A percentile compares a stretch with the other conserved stretches of the same genome.
These are phyloP conservation scores for Leptarthrus brevirostris DNA, from an alignment of 2,888 invertebrate genomes.

Conservation along the genomic window DNA sequence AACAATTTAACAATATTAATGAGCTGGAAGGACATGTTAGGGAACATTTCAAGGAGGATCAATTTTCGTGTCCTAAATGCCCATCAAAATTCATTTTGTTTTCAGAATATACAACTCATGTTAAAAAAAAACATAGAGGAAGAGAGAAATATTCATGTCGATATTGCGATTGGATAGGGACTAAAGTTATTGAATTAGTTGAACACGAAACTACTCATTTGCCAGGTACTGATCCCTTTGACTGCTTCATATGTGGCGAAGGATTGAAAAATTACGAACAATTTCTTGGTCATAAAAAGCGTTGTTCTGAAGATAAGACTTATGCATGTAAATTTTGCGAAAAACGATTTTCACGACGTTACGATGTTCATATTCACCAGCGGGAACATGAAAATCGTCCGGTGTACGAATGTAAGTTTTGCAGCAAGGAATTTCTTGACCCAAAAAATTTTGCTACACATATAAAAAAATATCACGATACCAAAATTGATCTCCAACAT, in stretches of 20 bases:
- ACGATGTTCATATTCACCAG: constrained; percentile 49
- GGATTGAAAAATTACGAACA: not conserved
- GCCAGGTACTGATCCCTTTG: not conserved
- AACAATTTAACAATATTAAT: not conserved
- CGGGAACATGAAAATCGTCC: constrained; percentile 42
- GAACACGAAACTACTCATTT: constrained; percentile 42
- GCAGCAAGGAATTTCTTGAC: constrained; percentile 44
- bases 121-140: not conserved
- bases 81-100: not conserved
- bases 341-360: constrained; percentile 37
- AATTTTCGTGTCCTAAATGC: constrained; percentile 11
- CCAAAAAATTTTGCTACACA: constrained; percentile 45
- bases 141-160: not conserved
- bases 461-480: constrained; percentile 19
- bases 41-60: constrained; percentile 14
- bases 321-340: constrained; percentile 45
- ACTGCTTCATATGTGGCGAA: constrained; percentile 48
- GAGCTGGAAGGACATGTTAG: constrained; percentile 35
- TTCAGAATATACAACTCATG: not conserved
- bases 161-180: constrained; percentile 8
- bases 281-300: constrained; percentile 20
- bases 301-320: not conserved
- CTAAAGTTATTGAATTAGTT: not conserved
- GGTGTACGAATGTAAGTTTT: constrained; percentile 46
- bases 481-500: not conserved